These are phyloP conservation scores for Agrochola lota DNA, from an alignment of 2,888 invertebrate genomes.

Conservation along the genomic window DNA sequence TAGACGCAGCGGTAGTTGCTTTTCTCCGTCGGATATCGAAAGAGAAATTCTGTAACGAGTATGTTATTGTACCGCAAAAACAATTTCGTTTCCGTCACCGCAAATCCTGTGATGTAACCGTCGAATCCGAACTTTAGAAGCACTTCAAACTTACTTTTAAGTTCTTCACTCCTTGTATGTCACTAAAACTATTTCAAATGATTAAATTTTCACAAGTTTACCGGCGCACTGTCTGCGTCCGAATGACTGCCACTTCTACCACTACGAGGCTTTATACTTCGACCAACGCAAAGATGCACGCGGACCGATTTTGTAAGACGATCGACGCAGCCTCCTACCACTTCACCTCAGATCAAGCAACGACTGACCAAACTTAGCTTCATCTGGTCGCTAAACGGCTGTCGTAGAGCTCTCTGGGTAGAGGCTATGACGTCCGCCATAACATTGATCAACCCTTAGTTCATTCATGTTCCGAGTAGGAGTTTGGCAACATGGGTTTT, in stretches of 20 bases:
- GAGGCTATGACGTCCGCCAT: slow-evolving; percentile 81
- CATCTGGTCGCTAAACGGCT: slow-evolving; percentile 43
- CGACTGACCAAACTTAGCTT: slow-evolving; percentile 57
- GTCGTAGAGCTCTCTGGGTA: slow-evolving; percentile 74
- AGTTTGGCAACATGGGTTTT: slow-evolving; percentile 85
- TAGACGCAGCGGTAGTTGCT: slow-evolving; percentile 52
- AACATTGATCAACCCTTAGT: slow-evolving; percentile 88
- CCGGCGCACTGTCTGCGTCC: slow-evolving; percentile 86
- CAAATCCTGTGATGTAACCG: slow-evolving; percentile 59
- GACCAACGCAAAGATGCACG: slow-evolving; percentile 87
- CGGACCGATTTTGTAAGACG: slow-evolving; percentile 89
- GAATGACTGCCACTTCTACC: slow-evolving; percentile 87
- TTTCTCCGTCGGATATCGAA: slow-evolving; percentile 52
- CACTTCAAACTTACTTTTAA: slow-evolving; percentile 82
- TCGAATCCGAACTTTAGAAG: slow-evolving; percentile 34
- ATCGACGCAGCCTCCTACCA: slow-evolving; percentile 84
- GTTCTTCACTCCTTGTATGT: slow-evolving; percentile 79
- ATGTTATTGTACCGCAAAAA: slow-evolving; percentile 24
- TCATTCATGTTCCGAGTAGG: slow-evolving; percentile 86
- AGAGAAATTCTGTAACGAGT: slow-evolving; percentile 54
- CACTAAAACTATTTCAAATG: slow-evolving; percentile 74
- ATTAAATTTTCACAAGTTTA: slow-evolving; percentile 83
- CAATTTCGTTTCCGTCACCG: slow-evolving; percentile 51
- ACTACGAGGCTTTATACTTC: slow-evolving; percentile 88
- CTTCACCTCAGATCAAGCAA: slow-evolving; percentile 63